Evolutionary conservation across 2,797 vertebrate genomes (phyloP).

Genomic region (Coranthus polyacanthus): DNA sequence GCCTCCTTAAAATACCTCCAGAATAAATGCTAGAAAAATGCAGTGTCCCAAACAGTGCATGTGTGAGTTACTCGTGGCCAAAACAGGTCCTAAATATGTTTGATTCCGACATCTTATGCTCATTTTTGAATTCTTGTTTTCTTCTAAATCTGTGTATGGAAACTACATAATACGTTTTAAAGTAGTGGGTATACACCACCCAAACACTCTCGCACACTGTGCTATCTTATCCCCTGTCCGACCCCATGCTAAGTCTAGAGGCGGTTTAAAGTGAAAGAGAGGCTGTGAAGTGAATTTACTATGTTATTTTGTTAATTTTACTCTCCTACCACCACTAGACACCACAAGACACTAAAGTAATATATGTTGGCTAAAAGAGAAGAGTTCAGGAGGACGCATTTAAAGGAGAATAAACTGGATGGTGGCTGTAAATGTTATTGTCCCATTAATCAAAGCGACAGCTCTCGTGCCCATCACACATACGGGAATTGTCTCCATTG

Average conservation of each 20-base stretch:
- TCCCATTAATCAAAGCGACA: constrained; percentile 76
- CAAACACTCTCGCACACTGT: constrained; percentile 1
- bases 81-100: too few relatives aligned
- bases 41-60: too few relatives aligned
- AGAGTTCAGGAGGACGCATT: constrained; percentile 54
- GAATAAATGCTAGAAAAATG: too few relatives aligned
- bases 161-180: too few relatives aligned
- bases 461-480: constrained; percentile 53
- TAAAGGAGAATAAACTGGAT: constrained; percentile 58
- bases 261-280: constrained; percentile 21
- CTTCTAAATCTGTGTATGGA: too few relatives aligned
- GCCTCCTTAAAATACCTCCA: too few relatives aligned
- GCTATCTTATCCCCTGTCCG: neutral
- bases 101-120: too few relatives aligned
- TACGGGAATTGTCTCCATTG: constrained; percentile 55
- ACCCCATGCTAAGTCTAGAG: constrained; percentile 17
- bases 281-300: constrained; percentile 41
- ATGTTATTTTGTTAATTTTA: constrained; percentile 19
- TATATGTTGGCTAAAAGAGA: constrained; percentile 41
- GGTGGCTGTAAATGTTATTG: constrained; percentile 69
- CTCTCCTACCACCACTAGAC: constrained; percentile 1
- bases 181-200: too few relatives aligned
- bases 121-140: too few relatives aligned
- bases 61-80: too few relatives aligned
- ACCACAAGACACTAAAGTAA: constrained; percentile 30